Base-by-base conservation (phyloP, 1,140 invertebrate species). In the Philaenus spumarius region DNA sequence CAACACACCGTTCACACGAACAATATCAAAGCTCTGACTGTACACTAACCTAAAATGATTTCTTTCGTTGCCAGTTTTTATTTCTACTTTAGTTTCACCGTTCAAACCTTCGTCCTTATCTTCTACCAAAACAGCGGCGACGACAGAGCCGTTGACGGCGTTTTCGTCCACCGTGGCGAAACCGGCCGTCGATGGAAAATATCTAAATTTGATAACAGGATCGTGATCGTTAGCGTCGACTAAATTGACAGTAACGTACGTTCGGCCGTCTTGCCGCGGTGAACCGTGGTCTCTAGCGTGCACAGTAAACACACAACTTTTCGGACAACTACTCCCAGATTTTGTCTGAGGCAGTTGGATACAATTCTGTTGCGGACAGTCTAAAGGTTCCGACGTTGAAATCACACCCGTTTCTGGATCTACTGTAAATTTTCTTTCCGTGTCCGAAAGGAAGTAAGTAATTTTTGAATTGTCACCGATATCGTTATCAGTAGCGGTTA, bases 91-190 rank as follows among this genome's bases (percentile, higher is more conserved):
- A 0, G 93, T 95, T 64, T 93, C 85, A 1, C 93, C 92, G 72
- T 97, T 97, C 0, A 84, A 72, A 0, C 93, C 94, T 68, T 92
- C 87, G 72, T 98, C 95, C 62, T 83, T 80, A 71, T 98, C 95
- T 14, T 86, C 82, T 0, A 97, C 90, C 0, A 87, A 90, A n/a
- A 98, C 87, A 0, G 92, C 91, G 2, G 95, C 94, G 0, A 98
- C 94, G 0, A 94, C 83, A 2, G 88, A 88, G 11, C 90, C 90
- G 69, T 91, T 92, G 15, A 78, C 78, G 0, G 93, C 91, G 73
- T 95, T 95, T 73, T 97, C 94, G 70, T 96, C 93, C 0, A 97
- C 93, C 0, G 89, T 93, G 1, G 92, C 93, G 68, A 86, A 89
- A 24, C 80, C 84, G 0, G 88, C 87, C 0, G 85, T 88, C 0